These are phyloP conservation scores for Nothobranchius kuhntae DNA, from an alignment of 2,113 vertebrate genomes.

Conservation along the genomic window DNA sequence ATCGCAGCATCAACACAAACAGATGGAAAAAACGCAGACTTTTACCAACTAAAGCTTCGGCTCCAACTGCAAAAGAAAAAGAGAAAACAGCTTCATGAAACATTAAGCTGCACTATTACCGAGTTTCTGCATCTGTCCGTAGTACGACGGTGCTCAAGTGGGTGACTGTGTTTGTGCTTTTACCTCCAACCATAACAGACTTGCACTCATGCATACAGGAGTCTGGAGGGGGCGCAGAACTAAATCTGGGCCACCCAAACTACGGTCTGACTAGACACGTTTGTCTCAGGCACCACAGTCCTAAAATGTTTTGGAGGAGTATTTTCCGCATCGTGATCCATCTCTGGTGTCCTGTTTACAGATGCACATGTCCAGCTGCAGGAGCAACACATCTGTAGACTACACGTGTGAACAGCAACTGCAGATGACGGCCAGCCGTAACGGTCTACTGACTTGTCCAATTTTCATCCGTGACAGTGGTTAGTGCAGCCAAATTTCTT, in stretches of 20 bases:
- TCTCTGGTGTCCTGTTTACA: too few relatives aligned
- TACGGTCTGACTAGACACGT: not conserved
- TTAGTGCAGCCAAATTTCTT: slow-evolving; percentile 8
- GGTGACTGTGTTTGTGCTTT: slow-evolving; percentile 16
- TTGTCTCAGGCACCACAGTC: not conserved
- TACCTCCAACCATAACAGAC: slow-evolving; percentile 34
- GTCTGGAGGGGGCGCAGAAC: slow-evolving; percentile 22
- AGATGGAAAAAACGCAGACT: slow-evolving; percentile 16
- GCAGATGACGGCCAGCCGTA: not conserved
- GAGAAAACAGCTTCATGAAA: slow-evolving; percentile 57
- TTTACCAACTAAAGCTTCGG: slow-evolving; percentile 28
- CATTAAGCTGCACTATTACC: slow-evolving; percentile 52
- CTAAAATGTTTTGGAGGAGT: not conserved
- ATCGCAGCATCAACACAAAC: slow-evolving; percentile 11
- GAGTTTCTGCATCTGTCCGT: slow-evolving; percentile 39
- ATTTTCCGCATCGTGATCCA: too few relatives aligned
- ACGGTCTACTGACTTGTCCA: not conserved
- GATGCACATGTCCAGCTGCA: too few relatives aligned
- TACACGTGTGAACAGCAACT: not conserved
- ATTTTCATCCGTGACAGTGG: not conserved
- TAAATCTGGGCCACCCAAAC: slow-evolving; percentile 23
- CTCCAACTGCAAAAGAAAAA: slow-evolving; percentile 21
- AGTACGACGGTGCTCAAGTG: slow-evolving; percentile 43
- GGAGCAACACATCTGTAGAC: too few relatives aligned
- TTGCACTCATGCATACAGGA: slow-evolving; percentile 23